A percentile compares a stretch with the other conserved stretches of the same genome.
Conservation (phyloP, 2,888 invertebrate genomes). For the Luperina testacea region DNA sequence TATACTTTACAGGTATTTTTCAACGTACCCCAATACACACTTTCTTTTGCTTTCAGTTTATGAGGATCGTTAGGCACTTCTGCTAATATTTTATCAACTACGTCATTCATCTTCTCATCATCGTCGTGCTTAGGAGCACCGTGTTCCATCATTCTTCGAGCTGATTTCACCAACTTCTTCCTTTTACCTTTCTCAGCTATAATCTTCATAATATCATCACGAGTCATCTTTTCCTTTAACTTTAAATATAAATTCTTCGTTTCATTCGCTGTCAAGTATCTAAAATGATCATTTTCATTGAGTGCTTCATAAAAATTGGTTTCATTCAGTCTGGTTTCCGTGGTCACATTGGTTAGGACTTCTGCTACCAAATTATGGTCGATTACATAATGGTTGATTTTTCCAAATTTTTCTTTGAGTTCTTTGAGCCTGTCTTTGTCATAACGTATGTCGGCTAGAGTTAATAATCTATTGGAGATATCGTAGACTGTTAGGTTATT, state of each 20-base stretch:
- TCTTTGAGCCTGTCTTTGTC: constrained; percentile 72
- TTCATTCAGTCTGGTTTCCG: constrained; percentile 73
- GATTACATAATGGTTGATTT: constrained; percentile 75
- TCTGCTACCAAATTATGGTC: constrained; percentile 73
- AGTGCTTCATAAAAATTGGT: constrained; percentile 81
- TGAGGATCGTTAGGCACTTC: constrained; percentile 78
- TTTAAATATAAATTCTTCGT: constrained; percentile 80
- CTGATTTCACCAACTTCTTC: constrained; percentile 71
- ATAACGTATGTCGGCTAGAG: constrained; percentile 25
- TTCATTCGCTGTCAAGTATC: constrained; percentile 69
- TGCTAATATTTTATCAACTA: constrained; percentile 81
- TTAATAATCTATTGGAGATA: constrained; percentile 42
- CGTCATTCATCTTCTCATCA: constrained; percentile 71
- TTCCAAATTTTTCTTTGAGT: constrained; percentile 76
- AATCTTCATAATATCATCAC: constrained; percentile 81
- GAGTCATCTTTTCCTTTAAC: constrained; percentile 83
- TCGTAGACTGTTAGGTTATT: constrained; percentile 57
- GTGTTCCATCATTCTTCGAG: constrained; percentile 75
- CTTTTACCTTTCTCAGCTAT: constrained; percentile 69
- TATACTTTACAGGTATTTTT: not conserved
- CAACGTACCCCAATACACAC: constrained; percentile 82
- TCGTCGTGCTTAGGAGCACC: constrained; percentile 56
- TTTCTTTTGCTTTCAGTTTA: constrained; percentile 71
- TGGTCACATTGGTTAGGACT: constrained; percentile 74
- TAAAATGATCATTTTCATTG: constrained; percentile 77